Evolutionary conservation across 2,888 invertebrate species (phyloP), one percentile per base, ranked within the genome.

Genomic region (Ectemnius cavifrons): DNA sequence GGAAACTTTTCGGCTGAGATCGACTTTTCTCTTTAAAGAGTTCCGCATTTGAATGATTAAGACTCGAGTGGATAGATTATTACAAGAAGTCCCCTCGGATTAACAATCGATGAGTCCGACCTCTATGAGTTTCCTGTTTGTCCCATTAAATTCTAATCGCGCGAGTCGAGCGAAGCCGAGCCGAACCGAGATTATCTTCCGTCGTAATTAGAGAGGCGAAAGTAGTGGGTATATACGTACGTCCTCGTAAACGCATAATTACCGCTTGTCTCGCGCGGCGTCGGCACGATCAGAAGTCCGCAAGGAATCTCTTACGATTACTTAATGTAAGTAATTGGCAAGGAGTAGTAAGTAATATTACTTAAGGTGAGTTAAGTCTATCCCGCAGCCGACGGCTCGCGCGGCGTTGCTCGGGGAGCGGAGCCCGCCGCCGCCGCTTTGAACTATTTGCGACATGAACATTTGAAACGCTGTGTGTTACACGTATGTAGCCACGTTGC

Each of bases 161-260:
- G 5, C 37, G 37, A 47, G 62, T 46, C 60, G 45, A 67, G 60
- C 67, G 63, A 67, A 69, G 75, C 37, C 37, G 46, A 47, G 62
- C 49, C 60, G 45, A 67, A 58, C 67, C 65, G 69, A 69, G 75
- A 73, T 71, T 76, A 75, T 75, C 82, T 76, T 76, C 80, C 75
- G 83, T 60, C 67, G 80, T 80, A 83, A 82, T 82, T 80, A 78
- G 75, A 82, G 83, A 82, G 76, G 83, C 78, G 83, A 82, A 82
- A 82, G 81, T 78, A 71, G 73, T 74, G 58, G 74, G 58, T 73
- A 37, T 73, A 37, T 37, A 74, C 67, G 76, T 57, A 64, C 80
- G 83, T 83, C 78, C 81, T 79, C 79, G 81, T 77, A 83, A 81
- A 79, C 77, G 82, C 81, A 83, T 82, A 83, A 82, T 82, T 82